Evolutionary conservation across 2,888 invertebrate species (phyloP), one percentile per base, ranked within the genome.

Genomic region (Sclerodermus sp.): DNA sequence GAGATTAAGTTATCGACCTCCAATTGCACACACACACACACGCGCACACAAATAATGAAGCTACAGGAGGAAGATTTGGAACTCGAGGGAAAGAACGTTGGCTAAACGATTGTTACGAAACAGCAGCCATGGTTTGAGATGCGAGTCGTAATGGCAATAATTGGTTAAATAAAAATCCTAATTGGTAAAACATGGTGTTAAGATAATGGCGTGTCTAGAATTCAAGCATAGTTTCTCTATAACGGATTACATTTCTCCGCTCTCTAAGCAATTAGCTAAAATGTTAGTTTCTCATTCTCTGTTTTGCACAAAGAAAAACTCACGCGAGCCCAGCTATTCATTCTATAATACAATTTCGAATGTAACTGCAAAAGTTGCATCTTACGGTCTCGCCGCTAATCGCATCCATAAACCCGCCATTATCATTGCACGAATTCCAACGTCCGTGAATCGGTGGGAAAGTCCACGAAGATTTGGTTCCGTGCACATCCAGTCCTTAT

Each of bases 401-500:
- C 31, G 4, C 37, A 13, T 34, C 17, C 15, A 15, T 38, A 5
- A 14, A 4, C 38, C 38, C 12, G 38, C 5, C 14, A 36, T 36
- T 36, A 13, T 13, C 14, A 13, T 15, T 5, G 6, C 14, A 9
- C 16, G 5, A 14, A 16, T 38, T 16, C 12, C 38, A 16, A 12
- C 6, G 38, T 32, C 30, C 34, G 34, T 41, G 49, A 56, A 51
- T 55, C 50, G 23, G 66, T 73, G 74, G 66, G 76, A 76, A 76
- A 77, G 74, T 74, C 61, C 48, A 59, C 47, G 29, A 64, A 67
- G 76, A 72, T 77, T 66, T 76, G 77, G 69, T 77, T 66, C 68
- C 69, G 53, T 76, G 76, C 71, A 73, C 76, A 77, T 77, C 58
- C 67, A 77, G 77, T 73, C 54, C 72, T 70, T 61, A 65, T 64